Evolutionary conservation across 2,113 vertebrate species (phyloP), one percentile per base, ranked within the genome.

Genomic region (Peromyscus leucopus): DNA sequence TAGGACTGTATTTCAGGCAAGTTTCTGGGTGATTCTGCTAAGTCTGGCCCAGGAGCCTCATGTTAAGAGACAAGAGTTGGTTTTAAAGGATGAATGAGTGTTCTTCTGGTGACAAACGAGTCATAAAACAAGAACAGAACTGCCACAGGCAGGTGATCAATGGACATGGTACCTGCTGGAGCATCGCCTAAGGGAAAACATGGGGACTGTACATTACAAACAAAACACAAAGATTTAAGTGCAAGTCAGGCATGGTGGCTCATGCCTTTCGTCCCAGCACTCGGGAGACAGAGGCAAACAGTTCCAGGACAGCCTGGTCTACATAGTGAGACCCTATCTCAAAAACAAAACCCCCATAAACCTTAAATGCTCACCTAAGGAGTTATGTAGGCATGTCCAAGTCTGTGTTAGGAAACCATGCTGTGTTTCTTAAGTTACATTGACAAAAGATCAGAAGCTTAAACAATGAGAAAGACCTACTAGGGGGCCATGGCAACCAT

Each of bases 1-100:
- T 76, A 87, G 16, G 9, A 26, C 48, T 95, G 31, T 48, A 94
- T 71, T 96, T 92, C 74, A 55, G 72, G 79, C 65, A 92, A 86
- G 74, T 90, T 90, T 26, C 31, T 31, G 61, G 69, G 63, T 87
- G 71, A 33, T 83, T 48, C 33, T 94, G 79, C 69, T 88, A 9
- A 33, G 65, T 55, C 22, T 74, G 22, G 57, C 71, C 36, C 48
- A 94, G 86, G 21, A 59, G 19, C 51, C 51, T 79, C 46, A 91
- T 89, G 84, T 63, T 91, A 51, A 91, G 39, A 36, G 21, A 78
- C 10, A 87, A 63, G 31, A 61, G 7, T 90, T 96, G 78, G 57
- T 91, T 31, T 83, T 79, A 74, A 33, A 93, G 86, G 59, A 67
- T 74, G 33, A 67, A 94, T 26, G 69, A 28, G 12, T 94, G 67